Conservation (phyloP, 2,113 vertebrate species). For the Galbula dea region DNA sequence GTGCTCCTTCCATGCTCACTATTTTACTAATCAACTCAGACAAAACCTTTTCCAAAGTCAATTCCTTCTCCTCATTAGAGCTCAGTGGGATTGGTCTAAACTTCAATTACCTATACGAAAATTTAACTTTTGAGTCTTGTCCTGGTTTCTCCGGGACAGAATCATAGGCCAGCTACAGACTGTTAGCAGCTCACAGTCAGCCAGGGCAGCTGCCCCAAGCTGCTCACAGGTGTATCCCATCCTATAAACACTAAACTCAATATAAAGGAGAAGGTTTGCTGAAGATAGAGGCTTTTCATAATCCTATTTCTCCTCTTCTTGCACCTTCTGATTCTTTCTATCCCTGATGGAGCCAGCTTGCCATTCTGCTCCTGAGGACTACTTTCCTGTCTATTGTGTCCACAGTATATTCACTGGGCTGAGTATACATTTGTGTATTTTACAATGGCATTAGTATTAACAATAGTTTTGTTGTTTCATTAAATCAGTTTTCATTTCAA, state of each 20-base stretch:
- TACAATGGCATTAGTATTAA: background rate
- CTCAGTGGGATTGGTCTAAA: background rate
- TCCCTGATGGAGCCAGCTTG: background rate
- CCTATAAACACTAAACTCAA: background rate
- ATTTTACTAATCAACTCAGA: background rate
- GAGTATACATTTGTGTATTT: background rate
- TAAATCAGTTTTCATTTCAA: background rate
- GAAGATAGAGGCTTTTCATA: too few relatives aligned
- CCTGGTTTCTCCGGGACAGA: background rate
- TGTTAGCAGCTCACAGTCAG: background rate
- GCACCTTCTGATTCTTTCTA: background rate
- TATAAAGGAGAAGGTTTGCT: background rate
- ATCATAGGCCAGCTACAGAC: background rate
- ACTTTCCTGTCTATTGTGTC: background rate
- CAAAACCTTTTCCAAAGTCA: background rate
- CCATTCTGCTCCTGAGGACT: background rate
- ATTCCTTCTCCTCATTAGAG: background rate
- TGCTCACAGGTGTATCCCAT: background rate
- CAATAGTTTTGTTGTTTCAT: background rate
- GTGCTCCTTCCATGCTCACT: background rate
- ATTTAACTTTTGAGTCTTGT: background rate
- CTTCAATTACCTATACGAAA: background rate
- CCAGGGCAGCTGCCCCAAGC: background rate
- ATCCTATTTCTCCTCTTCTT: background rate
- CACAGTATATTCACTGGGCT: background rate